Percentiles rank a stretch among this genome's conserved stretches.
These are phyloP conservation scores for Micrasema longulum DNA, from an alignment of 1,140 invertebrate genomes.

Conservation along the genomic window DNA sequence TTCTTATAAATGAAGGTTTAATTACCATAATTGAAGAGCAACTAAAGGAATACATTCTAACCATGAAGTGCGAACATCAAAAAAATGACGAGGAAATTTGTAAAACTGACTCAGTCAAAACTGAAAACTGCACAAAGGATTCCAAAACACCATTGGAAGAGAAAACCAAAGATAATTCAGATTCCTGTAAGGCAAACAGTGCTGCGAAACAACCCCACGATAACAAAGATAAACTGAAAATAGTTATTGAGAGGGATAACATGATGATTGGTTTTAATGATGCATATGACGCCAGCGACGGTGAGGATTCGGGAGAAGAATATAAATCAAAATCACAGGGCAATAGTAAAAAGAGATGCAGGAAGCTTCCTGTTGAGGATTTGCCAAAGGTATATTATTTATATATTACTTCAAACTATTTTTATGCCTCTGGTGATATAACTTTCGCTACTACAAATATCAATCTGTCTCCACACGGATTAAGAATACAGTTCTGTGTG, in stretches of 20 bases:
- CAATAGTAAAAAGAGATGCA: conserved; percentile 12
- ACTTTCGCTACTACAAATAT: neutral
- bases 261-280: conserved; percentile 64
- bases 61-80: conserved; percentile 64
- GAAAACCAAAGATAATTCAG: neutral
- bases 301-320: conserved; percentile 25
- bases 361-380: conserved; percentile 4
- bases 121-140: neutral
- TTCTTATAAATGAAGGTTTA: conserved; percentile 54
- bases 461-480: neutral
- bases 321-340: conserved; percentile 15
- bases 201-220: neutral
- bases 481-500: too few relatives aligned
- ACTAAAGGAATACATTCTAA: conserved; percentile 60
- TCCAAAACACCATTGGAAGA: neutral
- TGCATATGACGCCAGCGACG: conserved; percentile 59
- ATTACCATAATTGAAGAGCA: conserved; percentile 62
- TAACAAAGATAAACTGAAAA: conserved; percentile 59
- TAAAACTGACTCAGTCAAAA: neutral
- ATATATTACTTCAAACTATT: too few relatives aligned
- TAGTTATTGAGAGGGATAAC: conserved; percentile 64
- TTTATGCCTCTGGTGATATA: neutral
- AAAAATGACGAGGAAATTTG: conserved; percentile 18
- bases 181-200: neutral
- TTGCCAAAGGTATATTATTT: conserved; percentile 57